These are phyloP conservation scores for Oxyteleia sp. DNA, from an alignment of 2,888 invertebrate genomes.

Conservation along the genomic window DNA sequence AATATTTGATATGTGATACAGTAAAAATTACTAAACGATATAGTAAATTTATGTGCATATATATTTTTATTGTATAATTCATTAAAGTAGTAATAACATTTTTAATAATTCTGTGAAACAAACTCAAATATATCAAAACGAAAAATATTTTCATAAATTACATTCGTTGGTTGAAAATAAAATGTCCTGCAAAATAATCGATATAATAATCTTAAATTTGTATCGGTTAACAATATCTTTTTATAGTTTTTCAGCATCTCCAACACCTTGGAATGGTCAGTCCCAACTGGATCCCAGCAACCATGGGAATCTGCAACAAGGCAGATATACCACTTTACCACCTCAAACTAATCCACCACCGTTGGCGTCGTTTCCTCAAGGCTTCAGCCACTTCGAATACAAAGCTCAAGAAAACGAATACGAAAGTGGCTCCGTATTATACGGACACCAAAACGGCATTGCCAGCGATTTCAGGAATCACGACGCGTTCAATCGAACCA, in stretches of 20 bases:
- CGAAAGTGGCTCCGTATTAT: constrained; percentile 86
- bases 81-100: too few relatives aligned
- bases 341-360: constrained; percentile 86
- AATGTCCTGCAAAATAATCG: too few relatives aligned
- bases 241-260: constrained; percentile 79
- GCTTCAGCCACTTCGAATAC: constrained; percentile 85
- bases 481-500: constrained; percentile 79
- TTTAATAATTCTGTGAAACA: too few relatives aligned
- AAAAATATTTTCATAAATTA: not conserved
- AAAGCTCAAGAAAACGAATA: constrained; percentile 86
- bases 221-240: too few relatives aligned
- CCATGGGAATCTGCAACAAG: constrained; percentile 78
- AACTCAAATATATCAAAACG: too few relatives aligned
- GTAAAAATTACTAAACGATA: too few relatives aligned
- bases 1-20: too few relatives aligned
- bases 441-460: constrained; percentile 85
- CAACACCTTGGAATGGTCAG: constrained; percentile 83
- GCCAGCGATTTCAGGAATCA: constrained; percentile 81
- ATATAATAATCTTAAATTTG: too few relatives aligned
- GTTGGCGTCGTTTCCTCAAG: constrained; percentile 84
- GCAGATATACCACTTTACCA: constrained; percentile 85
- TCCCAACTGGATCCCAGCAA: constrained; percentile 74
- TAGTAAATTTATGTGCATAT: too few relatives aligned
- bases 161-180: too few relatives aligned
- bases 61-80: too few relatives aligned